Base-by-base conservation (phyloP, 1,140 invertebrate species). In the Acyrthosiphon pisum region DNA sequence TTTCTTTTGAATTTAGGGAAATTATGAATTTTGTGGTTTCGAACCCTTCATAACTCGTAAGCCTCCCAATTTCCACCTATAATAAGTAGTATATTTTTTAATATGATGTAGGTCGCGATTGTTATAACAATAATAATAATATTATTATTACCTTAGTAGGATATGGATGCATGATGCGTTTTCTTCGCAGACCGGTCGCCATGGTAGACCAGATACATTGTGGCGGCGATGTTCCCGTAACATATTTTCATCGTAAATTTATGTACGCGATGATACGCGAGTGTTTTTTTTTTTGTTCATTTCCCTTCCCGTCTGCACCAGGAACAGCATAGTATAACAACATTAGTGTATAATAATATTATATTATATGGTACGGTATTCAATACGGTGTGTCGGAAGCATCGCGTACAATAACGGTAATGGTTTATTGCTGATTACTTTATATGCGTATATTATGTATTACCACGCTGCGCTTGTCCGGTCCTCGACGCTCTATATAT, bases 161-260 rank as follows among this genome's bases (percentile, higher is more conserved):
- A 68, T 68, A 30, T 68, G 1, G 30, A n/a, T 68, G 30, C 56
- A 30, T 35, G 76, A 35, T 84, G 81, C 3, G 48, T 68, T 9
- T 60, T 92, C 81, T 83, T 93, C 22, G n/a, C 35, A 83, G 91
- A 86, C 91, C 81, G 81, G 81, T 93, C 84, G 81, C 35, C 37
- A 86, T 44, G 91, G n/a, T 86, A 93, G 81, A 83, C 76, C 48
- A 53, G 81, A 86, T 50, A 92, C 91, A 84, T 22, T 9, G 22
- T 26, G 20, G 48, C 88, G 26, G 35, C 90, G 91, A 81, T 86
- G 35, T 91, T 83, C 90, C 90, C 90, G 68, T 92, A 92, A 92
- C 76, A 46, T n/a, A 91, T 93, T 93, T 93, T 83, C 26, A 37
- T 93, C 18, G 91, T 93, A 26, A 93, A 93, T 86, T 41, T 92